Conservation (phyloP, 2,113 vertebrate species). For the Lutjanus erythropterus region DNA sequence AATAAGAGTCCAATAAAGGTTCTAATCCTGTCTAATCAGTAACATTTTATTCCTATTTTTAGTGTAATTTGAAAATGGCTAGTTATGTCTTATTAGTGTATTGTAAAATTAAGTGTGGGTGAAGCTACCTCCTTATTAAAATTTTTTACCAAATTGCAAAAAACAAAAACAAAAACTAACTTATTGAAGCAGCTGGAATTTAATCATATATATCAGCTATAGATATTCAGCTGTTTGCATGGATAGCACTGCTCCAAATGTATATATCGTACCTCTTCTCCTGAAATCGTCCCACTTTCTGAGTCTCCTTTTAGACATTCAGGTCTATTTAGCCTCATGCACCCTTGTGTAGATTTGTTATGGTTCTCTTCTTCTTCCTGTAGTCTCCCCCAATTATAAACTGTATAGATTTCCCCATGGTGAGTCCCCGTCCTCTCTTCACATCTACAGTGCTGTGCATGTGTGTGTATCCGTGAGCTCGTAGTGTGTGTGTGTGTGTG, state of each 20-base stretch:
- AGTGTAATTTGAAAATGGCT: no score
- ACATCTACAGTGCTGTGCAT: conserved; percentile 59
- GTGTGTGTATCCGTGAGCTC: conserved; percentile 34
- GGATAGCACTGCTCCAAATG: conserved; percentile 12
- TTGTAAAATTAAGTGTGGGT: no score
- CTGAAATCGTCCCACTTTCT: conserved; percentile 44
- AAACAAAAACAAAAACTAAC: not conserved
- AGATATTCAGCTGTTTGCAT: conserved; percentile 18
- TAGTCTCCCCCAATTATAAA: conserved; percentile 81
- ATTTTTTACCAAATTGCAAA: not conserved
- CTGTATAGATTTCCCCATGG: conserved; percentile 79
- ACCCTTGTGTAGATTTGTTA: conserved; percentile 77
- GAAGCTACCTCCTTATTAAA: not conserved
- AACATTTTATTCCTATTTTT: no score
- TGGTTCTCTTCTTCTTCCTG: conserved; percentile 76
- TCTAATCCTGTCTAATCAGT: no score
- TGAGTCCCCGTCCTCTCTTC: conserved; percentile 73
- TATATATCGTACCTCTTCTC: conserved; percentile 5
- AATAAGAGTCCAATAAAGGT: no score
- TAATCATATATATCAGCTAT: no score
- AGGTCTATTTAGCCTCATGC: conserved; percentile 71
- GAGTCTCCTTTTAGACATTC: conserved; percentile 64
- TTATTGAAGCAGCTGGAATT: not conserved
- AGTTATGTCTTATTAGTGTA: no score
- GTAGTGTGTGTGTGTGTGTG: conserved; percentile 38